Evolutionary conservation across 2,113 vertebrate species (phyloP).

Genomic region (Orthonyx spaldingii): DNA sequence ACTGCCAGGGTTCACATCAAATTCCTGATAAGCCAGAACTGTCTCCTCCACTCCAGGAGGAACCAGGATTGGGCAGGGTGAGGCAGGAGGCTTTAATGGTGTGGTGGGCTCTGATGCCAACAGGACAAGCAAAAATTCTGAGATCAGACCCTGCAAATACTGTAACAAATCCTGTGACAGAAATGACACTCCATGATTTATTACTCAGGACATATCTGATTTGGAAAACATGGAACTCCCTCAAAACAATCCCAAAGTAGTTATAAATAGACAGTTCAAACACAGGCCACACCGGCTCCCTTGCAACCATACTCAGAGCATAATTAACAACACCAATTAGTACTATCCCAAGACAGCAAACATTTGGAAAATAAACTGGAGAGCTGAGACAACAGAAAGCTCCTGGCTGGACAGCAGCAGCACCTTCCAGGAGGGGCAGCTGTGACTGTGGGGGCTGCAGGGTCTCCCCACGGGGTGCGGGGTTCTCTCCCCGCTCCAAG

Average conservation of each 20-base stretch:
- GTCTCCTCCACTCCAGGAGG: neutral
- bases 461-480: neutral
- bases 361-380: neutral
- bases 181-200: accelerated
- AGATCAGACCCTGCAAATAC: neutral
- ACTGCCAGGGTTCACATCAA: neutral
- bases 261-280: neutral
- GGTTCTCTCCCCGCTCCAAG: neutral
- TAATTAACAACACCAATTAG: neutral
- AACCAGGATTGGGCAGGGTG: accelerated
- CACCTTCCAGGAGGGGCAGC: neutral
- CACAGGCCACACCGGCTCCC: accelerated
- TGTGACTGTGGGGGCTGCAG: neutral
- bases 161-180: accelerated
- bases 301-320: accelerated
- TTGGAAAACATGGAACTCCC: accelerated
- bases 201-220: neutral
- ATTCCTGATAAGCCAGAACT: neutral
- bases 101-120: neutral
- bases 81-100: neutral
- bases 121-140: neutral
- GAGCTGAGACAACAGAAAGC: neutral
- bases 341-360: neutral
- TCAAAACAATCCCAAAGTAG: neutral
- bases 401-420: neutral